Percentiles rank a stretch among this genome's conserved stretches.
Conservation (phyloP, 1,140 invertebrate genomes). For the Cyclargus thomasi region DNA sequence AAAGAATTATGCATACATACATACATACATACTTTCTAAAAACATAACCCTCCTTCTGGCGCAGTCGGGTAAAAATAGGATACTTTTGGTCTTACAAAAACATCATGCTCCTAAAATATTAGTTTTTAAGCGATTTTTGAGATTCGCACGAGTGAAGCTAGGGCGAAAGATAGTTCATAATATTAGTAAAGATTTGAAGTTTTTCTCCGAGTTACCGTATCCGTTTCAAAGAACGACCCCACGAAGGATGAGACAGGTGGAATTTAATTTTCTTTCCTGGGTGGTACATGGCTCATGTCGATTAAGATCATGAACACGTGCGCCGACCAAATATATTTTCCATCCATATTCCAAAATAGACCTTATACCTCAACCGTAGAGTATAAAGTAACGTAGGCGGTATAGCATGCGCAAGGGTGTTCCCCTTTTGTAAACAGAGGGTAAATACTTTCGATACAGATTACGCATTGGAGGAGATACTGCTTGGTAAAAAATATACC, state of each 20-base stretch:
- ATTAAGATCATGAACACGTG: slow-evolving; percentile 64
- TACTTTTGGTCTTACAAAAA: too few species aligned
- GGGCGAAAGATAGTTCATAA: too few species aligned
- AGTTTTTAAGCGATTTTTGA: too few species aligned
- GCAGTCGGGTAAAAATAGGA: too few species aligned
- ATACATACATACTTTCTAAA: too few species aligned
- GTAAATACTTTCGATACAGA: slow-evolving; percentile 50
- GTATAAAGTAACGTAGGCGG: slow-evolving; percentile 26
- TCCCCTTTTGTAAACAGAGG: slow-evolving; percentile 63
- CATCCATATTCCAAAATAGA: slow-evolving; percentile 20
- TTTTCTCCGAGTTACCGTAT: not conserved
- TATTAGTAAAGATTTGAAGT: too few species aligned
- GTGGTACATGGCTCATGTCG: slow-evolving; percentile 47
- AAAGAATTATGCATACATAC: too few species aligned
- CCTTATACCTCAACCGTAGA: slow-evolving; percentile 22
- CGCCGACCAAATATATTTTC: slow-evolving; percentile 29
- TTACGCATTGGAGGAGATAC: slow-evolving; percentile 21
- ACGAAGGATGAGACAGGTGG: slow-evolving; percentile 54
- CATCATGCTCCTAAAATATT: too few species aligned
- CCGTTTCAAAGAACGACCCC: slow-evolving; percentile 5
- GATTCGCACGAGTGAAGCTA: too few species aligned
- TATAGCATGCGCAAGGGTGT: slow-evolving; percentile 47
- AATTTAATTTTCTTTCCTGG: slow-evolving; percentile 55
- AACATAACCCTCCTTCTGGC: too few species aligned
- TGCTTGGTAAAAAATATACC: not conserved